phyloP scores from a whole-genome alignment of 2,888 invertebrate species.

The Oscheius sp. region DNA sequence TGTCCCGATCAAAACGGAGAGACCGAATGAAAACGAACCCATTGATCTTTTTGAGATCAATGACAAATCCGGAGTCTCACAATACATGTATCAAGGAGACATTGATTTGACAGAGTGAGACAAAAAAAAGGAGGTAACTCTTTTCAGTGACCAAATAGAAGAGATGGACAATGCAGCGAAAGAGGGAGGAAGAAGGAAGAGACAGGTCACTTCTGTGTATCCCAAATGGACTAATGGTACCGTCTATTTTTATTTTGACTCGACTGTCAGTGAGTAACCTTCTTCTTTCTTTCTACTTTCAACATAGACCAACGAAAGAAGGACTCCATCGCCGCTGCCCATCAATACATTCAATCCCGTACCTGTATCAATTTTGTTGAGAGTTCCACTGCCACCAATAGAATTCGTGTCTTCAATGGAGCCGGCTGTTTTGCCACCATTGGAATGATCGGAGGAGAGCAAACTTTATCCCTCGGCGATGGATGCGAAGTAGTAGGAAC shows the following conservation, averaged over 20 bases:
- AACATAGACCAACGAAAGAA: slow-evolving; percentile 31
- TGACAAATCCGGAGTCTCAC: slow-evolving; percentile 23
- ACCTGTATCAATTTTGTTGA: slow-evolving; percentile 40
- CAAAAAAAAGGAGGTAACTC: too few relatives aligned
- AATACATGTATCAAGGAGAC: slow-evolving; percentile 33
- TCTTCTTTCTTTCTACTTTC: background rate
- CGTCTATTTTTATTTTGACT: slow-evolving; percentile 43
- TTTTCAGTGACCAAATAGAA: background rate
- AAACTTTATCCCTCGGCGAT: slow-evolving; percentile 41
- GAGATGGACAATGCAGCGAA: background rate
- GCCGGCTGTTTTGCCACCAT: slow-evolving; percentile 42
- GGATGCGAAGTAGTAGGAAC: slow-evolving; percentile 44
- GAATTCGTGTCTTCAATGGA: slow-evolving; percentile 44
- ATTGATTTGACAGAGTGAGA: slow-evolving; percentile 32
- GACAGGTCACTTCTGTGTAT: slow-evolving; percentile 35
- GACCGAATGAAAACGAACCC: slow-evolving; percentile 2
- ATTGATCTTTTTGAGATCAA: slow-evolving; percentile 28
- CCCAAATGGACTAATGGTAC: slow-evolving; percentile 38
- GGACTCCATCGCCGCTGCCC: slow-evolving; percentile 27
- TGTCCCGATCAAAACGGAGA: slow-evolving; percentile 15
- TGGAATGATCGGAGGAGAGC: slow-evolving; percentile 45
- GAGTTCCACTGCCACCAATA: slow-evolving; percentile 35
- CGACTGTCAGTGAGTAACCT: slow-evolving; percentile 13
- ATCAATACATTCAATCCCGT: slow-evolving; percentile 21
- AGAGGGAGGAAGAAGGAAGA: slow-evolving; percentile 26